Evolutionary conservation across 2,888 invertebrate genomes (phyloP).

Genomic region (Osmoderma eremita): DNA sequence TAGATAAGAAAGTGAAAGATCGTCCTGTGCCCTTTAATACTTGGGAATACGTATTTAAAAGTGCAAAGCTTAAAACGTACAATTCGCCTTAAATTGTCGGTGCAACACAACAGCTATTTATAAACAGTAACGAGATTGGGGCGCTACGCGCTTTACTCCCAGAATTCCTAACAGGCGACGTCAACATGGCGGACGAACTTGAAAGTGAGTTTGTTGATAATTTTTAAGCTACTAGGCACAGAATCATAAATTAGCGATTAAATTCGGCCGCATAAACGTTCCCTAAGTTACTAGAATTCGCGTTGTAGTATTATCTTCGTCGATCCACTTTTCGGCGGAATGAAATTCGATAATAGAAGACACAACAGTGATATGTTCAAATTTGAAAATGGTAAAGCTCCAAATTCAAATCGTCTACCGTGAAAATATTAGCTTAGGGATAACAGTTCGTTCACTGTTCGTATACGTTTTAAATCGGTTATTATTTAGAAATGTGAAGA

Average conservation of each 20-base stretch:
- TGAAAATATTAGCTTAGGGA: conserved; percentile 38
- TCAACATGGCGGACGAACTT: conserved; percentile 84
- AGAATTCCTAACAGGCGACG: conserved; percentile 63
- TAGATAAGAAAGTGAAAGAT: conserved; percentile 38
- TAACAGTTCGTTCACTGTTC: conserved; percentile 20
- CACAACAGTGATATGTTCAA: conserved; percentile 56
- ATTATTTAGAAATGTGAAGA: background rate
- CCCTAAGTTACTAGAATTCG: conserved; percentile 4
- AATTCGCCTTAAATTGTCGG: too few relatives aligned
- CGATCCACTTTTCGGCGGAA: conserved; percentile 15
- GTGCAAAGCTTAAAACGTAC: too few relatives aligned
- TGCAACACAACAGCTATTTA: conserved; percentile 45
- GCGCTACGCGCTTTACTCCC: conserved; percentile 53
- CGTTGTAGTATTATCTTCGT: conserved; percentile 3
- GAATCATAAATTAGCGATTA: background rate
- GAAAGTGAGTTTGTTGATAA: conserved; percentile 73
- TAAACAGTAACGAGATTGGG: conserved; percentile 46
- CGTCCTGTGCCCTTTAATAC: background rate
- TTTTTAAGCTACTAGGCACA: conserved; percentile 22
- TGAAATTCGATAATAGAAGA: conserved; percentile 44
- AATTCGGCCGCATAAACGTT: conserved; percentile 3
- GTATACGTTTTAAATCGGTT: conserved; percentile 19
- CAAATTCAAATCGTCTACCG: conserved; percentile 59
- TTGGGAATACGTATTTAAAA: background rate
- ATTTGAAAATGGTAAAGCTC: conserved; percentile 62